These are phyloP conservation scores for Lota lota DNA, from an alignment of 2,113 vertebrate genomes.

Conservation along the genomic window DNA sequence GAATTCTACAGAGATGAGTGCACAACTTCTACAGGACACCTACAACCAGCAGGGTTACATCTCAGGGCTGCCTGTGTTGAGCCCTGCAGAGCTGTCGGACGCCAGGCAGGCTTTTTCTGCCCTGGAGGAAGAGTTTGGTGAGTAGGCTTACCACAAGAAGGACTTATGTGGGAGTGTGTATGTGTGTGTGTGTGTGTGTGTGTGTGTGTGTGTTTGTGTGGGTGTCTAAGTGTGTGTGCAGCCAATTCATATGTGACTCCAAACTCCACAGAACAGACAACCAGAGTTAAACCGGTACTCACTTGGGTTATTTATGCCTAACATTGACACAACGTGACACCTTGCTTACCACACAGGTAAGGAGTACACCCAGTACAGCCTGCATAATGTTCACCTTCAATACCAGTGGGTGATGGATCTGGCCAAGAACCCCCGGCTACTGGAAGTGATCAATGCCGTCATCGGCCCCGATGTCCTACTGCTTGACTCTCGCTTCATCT, in stretches of 20 bases:
- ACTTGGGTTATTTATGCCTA: no score
- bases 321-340: no score
- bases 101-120: slow-evolving; percentile 59
- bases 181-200: no score
- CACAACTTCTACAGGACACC: slow-evolving; percentile 27
- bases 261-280: not conserved
- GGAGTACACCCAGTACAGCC: slow-evolving; percentile 74
- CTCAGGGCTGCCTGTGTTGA: slow-evolving; percentile 61
- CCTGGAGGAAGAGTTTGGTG: slow-evolving; percentile 75
- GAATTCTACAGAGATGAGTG: slow-evolving; percentile 22
- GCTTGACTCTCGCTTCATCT: slow-evolving; percentile 80
- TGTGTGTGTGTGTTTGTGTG: no score
- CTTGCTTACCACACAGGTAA: slow-evolving; percentile 49
- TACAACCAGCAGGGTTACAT: slow-evolving; percentile 69
- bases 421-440: slow-evolving; percentile 62
- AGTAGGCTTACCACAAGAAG: slow-evolving; percentile 26
- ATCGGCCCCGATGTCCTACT: slow-evolving; percentile 74
- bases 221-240: no score
- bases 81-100: slow-evolving; percentile 57
- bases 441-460: slow-evolving; percentile 56
- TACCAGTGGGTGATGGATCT: slow-evolving; percentile 73
- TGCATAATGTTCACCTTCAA: slow-evolving; percentile 76
- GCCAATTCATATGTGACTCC: no score
- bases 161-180: no score
- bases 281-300: not conserved